Evolutionary conservation across 2,113 vertebrate genomes (phyloP).

Genomic region (Lophotis ruficrista): DNA sequence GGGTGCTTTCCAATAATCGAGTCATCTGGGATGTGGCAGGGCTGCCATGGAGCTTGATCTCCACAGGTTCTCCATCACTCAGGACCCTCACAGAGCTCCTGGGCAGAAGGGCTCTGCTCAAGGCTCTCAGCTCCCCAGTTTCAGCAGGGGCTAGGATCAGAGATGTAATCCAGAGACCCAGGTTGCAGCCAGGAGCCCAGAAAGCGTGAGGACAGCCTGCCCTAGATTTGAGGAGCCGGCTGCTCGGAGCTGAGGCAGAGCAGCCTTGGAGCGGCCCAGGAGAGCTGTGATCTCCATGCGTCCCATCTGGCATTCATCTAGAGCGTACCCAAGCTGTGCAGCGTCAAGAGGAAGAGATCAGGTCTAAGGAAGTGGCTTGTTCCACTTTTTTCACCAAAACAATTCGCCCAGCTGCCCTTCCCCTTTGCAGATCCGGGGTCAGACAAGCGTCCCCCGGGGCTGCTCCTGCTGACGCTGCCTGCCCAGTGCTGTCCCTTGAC

Average conservation of each 20-base stretch:
- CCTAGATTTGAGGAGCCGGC: not conserved
- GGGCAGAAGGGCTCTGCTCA: not conserved
- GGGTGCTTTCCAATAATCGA: not conserved
- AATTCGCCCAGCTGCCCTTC: not conserved
- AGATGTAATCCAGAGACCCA: not conserved
- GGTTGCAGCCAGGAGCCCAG: not conserved
- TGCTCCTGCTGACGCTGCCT: not conserved
- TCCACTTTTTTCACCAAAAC: not conserved
- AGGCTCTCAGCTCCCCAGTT: not conserved
- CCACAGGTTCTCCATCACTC: not conserved
- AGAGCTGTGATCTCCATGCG: not conserved
- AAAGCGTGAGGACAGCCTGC: not conserved
- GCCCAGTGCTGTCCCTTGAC: not conserved
- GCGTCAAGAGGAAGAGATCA: accelerated
- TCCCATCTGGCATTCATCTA: not conserved
- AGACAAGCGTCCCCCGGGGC: not conserved
- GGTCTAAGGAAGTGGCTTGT: not conserved
- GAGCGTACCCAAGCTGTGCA: not conserved
- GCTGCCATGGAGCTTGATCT: not conserved
- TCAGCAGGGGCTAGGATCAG: not conserved
- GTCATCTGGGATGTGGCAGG: not conserved
- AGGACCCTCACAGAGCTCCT: not conserved
- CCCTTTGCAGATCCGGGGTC: not conserved
- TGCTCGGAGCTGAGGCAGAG: not conserved
- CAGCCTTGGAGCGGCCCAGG: not conserved